Conservation (phyloP, 2,113 vertebrate genomes). For the Pogonocichla stellata region DNA sequence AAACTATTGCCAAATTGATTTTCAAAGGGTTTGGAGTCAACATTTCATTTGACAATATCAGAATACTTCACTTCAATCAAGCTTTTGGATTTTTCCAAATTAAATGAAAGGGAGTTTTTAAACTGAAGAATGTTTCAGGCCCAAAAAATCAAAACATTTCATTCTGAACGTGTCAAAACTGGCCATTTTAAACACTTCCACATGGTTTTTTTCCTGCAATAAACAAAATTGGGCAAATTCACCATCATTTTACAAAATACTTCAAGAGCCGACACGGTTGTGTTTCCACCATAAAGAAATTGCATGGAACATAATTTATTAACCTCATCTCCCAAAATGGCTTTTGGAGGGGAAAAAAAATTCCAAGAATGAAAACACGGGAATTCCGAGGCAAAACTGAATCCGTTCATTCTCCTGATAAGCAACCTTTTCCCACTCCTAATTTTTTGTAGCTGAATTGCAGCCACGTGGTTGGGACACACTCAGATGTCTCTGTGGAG, state of each 20-base stretch:
- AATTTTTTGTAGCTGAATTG: not conserved
- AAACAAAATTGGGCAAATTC: conserved; percentile 35
- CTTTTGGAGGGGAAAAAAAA: not conserved
- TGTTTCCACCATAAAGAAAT: not conserved
- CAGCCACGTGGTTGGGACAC: not conserved
- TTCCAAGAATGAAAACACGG: not conserved
- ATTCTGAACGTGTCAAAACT: conserved; percentile 59
- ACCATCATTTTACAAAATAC: conserved; percentile 6
- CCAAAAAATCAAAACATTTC: conserved; percentile 62
- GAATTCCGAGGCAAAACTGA: not conserved
- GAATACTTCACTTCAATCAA: conserved; percentile 27
- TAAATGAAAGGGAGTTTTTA: conserved; percentile 53
- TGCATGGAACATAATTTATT: not conserved
- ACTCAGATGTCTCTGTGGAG: not conserved
- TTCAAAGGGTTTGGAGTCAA: conserved; percentile 54
- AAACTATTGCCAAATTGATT: conserved; percentile 62
- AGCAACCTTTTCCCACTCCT: not conserved
- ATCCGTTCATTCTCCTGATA: not conserved
- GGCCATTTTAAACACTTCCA: conserved; percentile 42
- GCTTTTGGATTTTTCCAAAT: conserved; percentile 32
- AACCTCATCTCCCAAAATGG: not conserved
- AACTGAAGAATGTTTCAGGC: conserved; percentile 41
- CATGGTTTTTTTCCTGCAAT: not conserved
- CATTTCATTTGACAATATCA: not conserved
- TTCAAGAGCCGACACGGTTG: not conserved